A percentile compares a stretch with the other conserved stretches of the same genome.
Conservation (phyloP, 2,113 vertebrate genomes). For the Ondatra zibethicus region DNA sequence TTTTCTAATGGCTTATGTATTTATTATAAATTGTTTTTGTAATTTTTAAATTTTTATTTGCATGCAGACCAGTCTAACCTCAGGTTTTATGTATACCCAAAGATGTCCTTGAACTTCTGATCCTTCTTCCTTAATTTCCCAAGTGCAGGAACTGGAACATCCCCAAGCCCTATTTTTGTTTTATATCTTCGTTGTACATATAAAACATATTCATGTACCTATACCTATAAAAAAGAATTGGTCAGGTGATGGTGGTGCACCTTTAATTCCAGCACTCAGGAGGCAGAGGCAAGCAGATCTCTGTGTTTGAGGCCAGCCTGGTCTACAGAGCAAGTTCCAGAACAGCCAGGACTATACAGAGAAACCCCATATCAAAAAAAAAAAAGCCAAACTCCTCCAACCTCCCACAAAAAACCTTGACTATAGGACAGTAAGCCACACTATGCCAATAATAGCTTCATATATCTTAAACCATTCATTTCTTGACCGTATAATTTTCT, state of each 20-base stretch:
- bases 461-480: not conserved
- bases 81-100: not conserved
- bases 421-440: not conserved
- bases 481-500: not conserved
- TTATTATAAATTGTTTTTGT: not conserved
- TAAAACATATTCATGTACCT: not conserved
- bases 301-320: no score
- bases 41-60: not conserved
- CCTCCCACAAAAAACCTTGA: not conserved
- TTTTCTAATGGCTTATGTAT: not conserved
- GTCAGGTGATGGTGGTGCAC: not conserved
- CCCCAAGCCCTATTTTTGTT: not conserved
- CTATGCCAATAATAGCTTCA: not conserved
- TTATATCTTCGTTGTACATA: not conserved
- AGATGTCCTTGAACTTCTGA: not conserved
- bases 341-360: not conserved
- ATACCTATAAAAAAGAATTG: not conserved
- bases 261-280: no score
- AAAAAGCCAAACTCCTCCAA: no score
- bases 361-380: not conserved
- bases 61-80: not conserved
- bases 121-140: not conserved
- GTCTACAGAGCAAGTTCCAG: no score
- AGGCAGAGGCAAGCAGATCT: no score
- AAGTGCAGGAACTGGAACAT: not conserved